Evolutionary conservation across 30 jellyfish, hydroid and myxozoan genomes (phyloP).

Genomic region (Hydra vulgaris): DNA sequence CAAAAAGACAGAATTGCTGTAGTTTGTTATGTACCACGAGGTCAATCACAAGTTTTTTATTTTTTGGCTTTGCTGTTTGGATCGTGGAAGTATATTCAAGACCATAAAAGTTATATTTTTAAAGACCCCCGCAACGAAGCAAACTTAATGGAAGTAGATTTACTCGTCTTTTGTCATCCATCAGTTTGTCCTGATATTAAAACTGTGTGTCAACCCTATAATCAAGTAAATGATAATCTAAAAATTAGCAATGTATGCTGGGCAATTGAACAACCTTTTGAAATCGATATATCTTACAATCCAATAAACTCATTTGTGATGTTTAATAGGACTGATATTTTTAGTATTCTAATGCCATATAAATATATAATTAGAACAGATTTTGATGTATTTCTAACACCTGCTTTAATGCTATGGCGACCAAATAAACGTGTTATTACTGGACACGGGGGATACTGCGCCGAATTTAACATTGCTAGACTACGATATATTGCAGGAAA

Average conservation of each 20-base stretch:
- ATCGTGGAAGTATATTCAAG: conserved; percentile 14
- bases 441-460: conserved; percentile 24
- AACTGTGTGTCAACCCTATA: neutral
- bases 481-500: neutral
- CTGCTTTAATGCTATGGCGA: conserved; percentile 11
- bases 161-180: conserved; percentile 14
- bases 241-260: neutral
- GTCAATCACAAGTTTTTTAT: neutral
- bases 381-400: conserved; percentile 27
- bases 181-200: conserved; percentile 2
- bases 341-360: neutral
- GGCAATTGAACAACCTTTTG: conserved; percentile 9
- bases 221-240: neutral
- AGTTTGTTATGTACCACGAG: neutral
- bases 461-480: conserved; percentile 5
- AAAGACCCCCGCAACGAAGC: neutral
- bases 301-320: conserved; percentile 12
- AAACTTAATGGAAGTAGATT: neutral
- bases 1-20: conserved; percentile 7
- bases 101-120: neutral
- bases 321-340: conserved; percentile 14
- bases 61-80: conserved; percentile 13
- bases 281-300: neutral
- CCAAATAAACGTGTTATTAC: conserved; percentile 8
- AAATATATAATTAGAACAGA: conserved; percentile 17